phyloP scores from a whole-genome alignment of 2,888 invertebrate species.

The Cantharis lateralis region DNA sequence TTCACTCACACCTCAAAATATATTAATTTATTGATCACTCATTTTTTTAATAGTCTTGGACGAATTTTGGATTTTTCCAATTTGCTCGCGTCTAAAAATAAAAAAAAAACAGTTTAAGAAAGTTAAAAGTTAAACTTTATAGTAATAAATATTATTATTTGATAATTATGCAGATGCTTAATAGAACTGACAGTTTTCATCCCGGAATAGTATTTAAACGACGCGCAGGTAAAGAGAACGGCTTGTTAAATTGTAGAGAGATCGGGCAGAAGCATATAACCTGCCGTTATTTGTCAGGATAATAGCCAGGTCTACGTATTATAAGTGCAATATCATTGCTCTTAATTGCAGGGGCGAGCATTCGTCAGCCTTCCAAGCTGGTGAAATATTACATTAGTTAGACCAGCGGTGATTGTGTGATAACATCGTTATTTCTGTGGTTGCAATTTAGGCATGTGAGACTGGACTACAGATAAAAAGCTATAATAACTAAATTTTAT shows the following conservation, averaged over 20 bases:
- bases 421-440: slow-evolving; percentile 28
- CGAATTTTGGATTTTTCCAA: not conserved
- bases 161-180: slow-evolving; percentile 1
- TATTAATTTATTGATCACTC: not conserved
- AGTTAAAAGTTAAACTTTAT: not conserved
- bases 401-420: slow-evolving; percentile 25
- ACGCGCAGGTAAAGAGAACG: slow-evolving; percentile 16
- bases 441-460: not conserved
- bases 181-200: not conserved
- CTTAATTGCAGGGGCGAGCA: slow-evolving; percentile 44
- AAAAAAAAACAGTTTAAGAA: not conserved
- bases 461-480: not conserved
- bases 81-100: not conserved
- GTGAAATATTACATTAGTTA: slow-evolving; percentile 36
- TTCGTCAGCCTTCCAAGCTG: slow-evolving; percentile 38
- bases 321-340: slow-evolving; percentile 47
- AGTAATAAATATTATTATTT: slow-evolving; percentile 1
- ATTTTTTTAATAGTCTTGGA: too few species aligned
- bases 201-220: not conserved
- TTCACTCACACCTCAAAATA: not conserved
- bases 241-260: slow-evolving; percentile 6
- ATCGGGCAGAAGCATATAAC: slow-evolving; percentile 29
- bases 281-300: slow-evolving; percentile 41
- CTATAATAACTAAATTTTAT: not conserved
- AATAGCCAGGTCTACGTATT: slow-evolving; percentile 38